Evolutionary conservation across 2,888 invertebrate genomes (phyloP).

Genomic region (Acleris cristana): DNA sequence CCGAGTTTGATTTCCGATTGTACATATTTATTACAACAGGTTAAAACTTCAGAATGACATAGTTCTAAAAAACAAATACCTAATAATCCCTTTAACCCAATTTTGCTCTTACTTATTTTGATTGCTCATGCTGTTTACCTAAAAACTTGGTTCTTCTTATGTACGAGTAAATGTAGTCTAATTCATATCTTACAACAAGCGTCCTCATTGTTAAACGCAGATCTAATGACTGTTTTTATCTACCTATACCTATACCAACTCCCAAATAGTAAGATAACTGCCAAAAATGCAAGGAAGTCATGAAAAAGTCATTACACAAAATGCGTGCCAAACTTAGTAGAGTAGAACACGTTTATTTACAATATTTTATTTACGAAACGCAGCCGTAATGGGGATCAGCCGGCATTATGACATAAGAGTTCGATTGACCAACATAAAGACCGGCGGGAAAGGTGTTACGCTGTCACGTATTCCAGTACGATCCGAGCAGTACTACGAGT

Average conservation of each 20-base stretch:
- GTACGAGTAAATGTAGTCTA: no score
- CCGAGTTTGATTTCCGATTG: no score
- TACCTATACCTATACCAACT: not conserved
- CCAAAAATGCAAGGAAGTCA: slow-evolving; percentile 18
- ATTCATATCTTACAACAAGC: no score
- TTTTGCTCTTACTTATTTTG: no score
- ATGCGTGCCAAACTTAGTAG: slow-evolving; percentile 27
- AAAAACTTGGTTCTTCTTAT: no score
- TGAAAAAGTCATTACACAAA: slow-evolving; percentile 20
- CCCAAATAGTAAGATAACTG: not conserved
- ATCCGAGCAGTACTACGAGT: slow-evolving; percentile 37
- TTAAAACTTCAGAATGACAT: no score
- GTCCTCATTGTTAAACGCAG: no score
- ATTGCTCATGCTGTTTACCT: no score
- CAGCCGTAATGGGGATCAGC: slow-evolving; percentile 35
- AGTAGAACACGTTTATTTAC: slow-evolving; percentile 37
- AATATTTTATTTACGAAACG: slow-evolving; percentile 36
- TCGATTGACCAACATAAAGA: slow-evolving; percentile 50
- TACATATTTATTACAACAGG: no score
- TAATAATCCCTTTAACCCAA: no score
- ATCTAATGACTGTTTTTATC: no score
- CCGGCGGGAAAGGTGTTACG: slow-evolving; percentile 41
- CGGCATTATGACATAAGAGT: slow-evolving; percentile 48
- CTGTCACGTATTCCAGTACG: slow-evolving; percentile 43
- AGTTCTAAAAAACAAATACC: no score